Evolutionary conservation across 2,888 invertebrate species (phyloP).

Genomic region (Peribatodes rhomboidaria): DNA sequence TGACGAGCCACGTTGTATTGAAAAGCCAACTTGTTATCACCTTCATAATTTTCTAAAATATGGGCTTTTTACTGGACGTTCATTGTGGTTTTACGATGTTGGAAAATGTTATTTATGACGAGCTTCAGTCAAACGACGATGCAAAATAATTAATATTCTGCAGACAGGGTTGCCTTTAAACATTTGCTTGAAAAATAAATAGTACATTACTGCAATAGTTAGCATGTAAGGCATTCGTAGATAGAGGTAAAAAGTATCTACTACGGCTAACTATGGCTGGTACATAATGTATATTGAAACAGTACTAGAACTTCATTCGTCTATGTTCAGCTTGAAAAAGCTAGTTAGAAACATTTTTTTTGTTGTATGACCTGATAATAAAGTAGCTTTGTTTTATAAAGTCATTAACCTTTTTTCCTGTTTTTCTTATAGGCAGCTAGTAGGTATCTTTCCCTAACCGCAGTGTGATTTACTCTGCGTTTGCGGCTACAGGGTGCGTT

Average conservation of each 20-base stretch:
- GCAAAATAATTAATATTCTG: constrained; percentile 1
- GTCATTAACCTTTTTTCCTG: neutral
- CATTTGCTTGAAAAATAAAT: neutral
- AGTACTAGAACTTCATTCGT: no score
- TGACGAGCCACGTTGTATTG: constrained; percentile 27
- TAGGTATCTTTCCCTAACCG: constrained; percentile 48
- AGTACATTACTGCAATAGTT: neutral
- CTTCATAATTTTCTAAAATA: constrained; percentile 11
- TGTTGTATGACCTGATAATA: no score
- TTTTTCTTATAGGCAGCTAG: constrained; percentile 9
- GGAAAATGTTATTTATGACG: neutral
- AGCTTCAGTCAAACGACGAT: neutral
- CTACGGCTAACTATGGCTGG: neutral
- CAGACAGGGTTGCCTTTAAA: neutral
- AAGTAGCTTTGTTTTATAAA: neutral
- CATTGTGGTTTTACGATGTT: constrained; percentile 4
- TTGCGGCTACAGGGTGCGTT: constrained; percentile 57
- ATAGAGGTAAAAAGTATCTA: neutral
- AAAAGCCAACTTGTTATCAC: constrained; percentile 25
- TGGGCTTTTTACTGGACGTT: constrained; percentile 7
- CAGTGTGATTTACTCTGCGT: constrained; percentile 49
- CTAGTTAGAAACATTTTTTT: no score
- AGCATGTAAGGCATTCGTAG: neutral
- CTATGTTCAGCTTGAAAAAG: no score
- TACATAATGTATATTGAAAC: neutral